Evolutionary conservation across 2,797 vertebrate species (phyloP).

Genomic region (Chanos chanos): DNA sequence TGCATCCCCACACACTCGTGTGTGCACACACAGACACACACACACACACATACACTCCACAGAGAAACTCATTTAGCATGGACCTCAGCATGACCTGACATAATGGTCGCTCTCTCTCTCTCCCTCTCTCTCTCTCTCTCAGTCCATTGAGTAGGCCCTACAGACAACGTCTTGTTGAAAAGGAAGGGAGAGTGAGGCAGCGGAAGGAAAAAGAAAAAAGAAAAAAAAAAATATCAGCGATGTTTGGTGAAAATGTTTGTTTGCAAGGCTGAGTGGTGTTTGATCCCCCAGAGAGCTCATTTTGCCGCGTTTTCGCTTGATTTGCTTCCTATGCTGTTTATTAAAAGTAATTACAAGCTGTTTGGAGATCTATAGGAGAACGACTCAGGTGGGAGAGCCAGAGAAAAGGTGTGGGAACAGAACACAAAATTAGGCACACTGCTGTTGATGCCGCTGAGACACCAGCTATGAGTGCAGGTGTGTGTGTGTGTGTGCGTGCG

Average conservation of each 20-base stretch:
- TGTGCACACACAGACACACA: background rate
- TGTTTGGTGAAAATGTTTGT: constrained; percentile 53
- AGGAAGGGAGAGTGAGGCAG: constrained; percentile 1
- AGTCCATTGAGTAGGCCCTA: constrained; percentile 12
- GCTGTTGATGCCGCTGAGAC: constrained; percentile 18
- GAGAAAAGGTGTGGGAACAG: constrained; percentile 55
- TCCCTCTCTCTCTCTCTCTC: background rate
- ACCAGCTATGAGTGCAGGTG: constrained; percentile 1
- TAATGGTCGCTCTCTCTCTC: background rate
- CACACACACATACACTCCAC: background rate
- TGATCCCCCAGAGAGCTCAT: constrained; percentile 73
- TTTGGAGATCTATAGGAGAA: constrained; percentile 79
- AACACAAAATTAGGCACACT: constrained; percentile 61
- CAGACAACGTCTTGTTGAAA: constrained; percentile 33
- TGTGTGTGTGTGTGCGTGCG: constrained; percentile 32
- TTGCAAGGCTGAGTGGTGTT: constrained; percentile 62
- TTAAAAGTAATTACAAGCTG: constrained; percentile 85
- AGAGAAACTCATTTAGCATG: no score
- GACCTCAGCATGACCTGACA: no score
- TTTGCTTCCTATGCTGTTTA: constrained; percentile 82
- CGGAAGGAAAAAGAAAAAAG: constrained; percentile 10
- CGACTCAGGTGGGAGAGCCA: constrained; percentile 43
- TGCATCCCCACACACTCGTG: background rate
- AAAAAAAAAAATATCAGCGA: constrained; percentile 18
- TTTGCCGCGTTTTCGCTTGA: constrained; percentile 79